Evolutionary conservation across 2,113 vertebrate species (phyloP).

Genomic region (Carassius carassius): DNA sequence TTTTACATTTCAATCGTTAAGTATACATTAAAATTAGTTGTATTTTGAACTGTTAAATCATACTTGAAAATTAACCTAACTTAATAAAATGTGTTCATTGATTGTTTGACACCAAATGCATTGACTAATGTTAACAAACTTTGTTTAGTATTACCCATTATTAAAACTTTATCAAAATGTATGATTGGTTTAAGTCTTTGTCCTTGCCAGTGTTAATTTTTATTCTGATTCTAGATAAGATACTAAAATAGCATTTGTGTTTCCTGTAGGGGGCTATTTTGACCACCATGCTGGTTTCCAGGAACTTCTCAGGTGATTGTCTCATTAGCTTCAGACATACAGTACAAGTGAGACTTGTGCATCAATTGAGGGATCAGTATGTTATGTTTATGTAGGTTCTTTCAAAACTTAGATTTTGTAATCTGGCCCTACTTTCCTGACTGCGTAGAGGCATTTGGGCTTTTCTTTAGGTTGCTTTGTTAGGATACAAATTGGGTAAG

Average conservation of each 20-base stretch:
- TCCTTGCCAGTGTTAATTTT: neutral
- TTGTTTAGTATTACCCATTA: neutral
- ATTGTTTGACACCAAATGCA: neutral
- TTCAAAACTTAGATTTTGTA: conserved; percentile 11
- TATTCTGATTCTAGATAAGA: neutral
- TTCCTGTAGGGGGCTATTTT: conserved; percentile 91
- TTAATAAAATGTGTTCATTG: too few relatives aligned
- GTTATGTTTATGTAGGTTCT: conserved; percentile 1
- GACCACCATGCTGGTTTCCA: conserved; percentile 97
- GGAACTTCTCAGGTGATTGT: conserved; percentile 95
- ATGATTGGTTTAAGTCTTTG: neutral
- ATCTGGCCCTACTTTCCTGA: conserved; percentile 2
- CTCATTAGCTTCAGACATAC: neutral
- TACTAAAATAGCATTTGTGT: conserved; percentile 33
- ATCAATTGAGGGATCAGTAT: neutral
- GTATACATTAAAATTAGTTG: neutral
- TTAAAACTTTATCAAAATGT: neutral
- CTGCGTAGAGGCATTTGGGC: neutral
- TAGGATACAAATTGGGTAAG: conserved; percentile 32
- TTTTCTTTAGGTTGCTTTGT: conserved; percentile 19
- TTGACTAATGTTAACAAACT: neutral
- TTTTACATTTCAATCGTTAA: neutral
- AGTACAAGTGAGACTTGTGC: neutral
- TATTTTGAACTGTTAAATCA: neutral
- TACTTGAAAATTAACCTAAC: too few relatives aligned